A percentile compares a stretch with the other conserved stretches of the same genome.
Evolutionary conservation across 2,888 invertebrate species (phyloP).

Genomic region (Lepidocyrtinus sp.): DNA sequence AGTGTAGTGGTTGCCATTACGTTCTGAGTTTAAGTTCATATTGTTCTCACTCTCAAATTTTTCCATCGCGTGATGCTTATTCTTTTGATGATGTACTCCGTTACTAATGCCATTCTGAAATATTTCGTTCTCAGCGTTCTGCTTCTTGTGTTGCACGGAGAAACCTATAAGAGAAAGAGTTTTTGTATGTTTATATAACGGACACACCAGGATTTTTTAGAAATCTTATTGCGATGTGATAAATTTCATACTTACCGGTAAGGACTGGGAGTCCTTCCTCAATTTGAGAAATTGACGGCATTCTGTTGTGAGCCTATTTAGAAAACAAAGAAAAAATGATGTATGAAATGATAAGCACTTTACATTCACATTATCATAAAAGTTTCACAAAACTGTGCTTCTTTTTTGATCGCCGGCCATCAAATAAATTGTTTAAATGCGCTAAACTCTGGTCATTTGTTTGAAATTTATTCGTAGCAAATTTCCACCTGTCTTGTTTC

Average conservation of each 20-base stretch:
- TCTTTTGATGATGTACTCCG: slow-evolving; percentile 50
- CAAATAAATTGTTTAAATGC: no score
- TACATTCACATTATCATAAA: not conserved
- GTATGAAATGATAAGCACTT: not conserved
- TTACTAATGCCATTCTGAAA: slow-evolving; percentile 68
- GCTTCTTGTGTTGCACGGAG: slow-evolving; percentile 62
- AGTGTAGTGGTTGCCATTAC: slow-evolving; percentile 62
- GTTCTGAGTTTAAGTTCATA: slow-evolving; percentile 55
- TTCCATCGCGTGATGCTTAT: slow-evolving; percentile 59
- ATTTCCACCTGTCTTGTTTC: no score
- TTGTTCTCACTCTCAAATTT: slow-evolving; percentile 58
- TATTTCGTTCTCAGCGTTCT: slow-evolving; percentile 62
- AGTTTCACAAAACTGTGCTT: no score
- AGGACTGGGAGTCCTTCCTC: slow-evolving; percentile 68
- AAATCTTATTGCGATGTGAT: no score
- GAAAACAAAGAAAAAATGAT: slow-evolving; percentile 29
- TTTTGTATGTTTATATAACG: no score
- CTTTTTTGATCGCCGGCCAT: no score
- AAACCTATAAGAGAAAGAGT: no score
- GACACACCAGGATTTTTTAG: no score
- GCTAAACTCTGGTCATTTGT: no score
- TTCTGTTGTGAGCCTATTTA: slow-evolving; percentile 58
- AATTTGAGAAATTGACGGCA: slow-evolving; percentile 68
- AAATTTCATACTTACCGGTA: no score
- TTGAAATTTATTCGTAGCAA: no score